Conservation (phyloP, 2,888 invertebrate genomes). For the Sarcophaga carnaria region DNA sequence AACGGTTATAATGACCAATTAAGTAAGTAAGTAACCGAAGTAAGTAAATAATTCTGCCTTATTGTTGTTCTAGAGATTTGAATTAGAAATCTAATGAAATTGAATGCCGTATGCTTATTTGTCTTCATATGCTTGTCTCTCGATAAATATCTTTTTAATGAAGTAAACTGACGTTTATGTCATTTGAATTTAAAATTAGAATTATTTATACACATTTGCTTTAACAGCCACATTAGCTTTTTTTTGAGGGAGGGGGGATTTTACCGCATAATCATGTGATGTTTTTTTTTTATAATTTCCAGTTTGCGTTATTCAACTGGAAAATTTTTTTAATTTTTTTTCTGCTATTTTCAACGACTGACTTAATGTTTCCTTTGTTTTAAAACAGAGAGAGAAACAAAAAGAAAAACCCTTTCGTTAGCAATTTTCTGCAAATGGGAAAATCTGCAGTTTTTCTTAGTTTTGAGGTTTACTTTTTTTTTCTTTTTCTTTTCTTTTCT, state of each 20-base stretch:
- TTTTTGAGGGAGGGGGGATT: constrained; percentile 39
- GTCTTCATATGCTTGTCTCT: too few relatives aligned
- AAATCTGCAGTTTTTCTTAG: constrained; percentile 64
- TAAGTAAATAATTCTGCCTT: too few relatives aligned
- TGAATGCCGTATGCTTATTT: too few relatives aligned
- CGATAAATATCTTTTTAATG: too few relatives aligned
- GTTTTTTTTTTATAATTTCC: constrained; percentile 52
- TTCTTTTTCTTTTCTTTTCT: not conserved
- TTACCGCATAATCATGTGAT: constrained; percentile 62
- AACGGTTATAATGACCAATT: too few relatives aligned
- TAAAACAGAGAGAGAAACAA: not conserved
- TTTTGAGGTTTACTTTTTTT: constrained; percentile 55
- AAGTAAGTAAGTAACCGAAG: too few relatives aligned
- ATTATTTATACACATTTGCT: not conserved
- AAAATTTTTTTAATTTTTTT: constrained; percentile 42
- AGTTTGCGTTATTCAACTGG: constrained; percentile 47
- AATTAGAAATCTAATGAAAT: too few relatives aligned
- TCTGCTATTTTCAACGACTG: constrained; percentile 32
- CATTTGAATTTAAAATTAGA: not conserved
- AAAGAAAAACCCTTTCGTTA: constrained; percentile 45
- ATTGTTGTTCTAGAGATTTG: too few relatives aligned
- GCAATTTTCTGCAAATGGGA: constrained; percentile 49
- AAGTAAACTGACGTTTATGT: too few relatives aligned
- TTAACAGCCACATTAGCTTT: constrained; percentile 33
- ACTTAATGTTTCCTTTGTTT: constrained; percentile 51